A percentile compares a stretch with the other conserved stretches of the same genome.
Evolutionary conservation across 2,888 invertebrate species (phyloP).

Genomic region (Mactromeris polynyma): DNA sequence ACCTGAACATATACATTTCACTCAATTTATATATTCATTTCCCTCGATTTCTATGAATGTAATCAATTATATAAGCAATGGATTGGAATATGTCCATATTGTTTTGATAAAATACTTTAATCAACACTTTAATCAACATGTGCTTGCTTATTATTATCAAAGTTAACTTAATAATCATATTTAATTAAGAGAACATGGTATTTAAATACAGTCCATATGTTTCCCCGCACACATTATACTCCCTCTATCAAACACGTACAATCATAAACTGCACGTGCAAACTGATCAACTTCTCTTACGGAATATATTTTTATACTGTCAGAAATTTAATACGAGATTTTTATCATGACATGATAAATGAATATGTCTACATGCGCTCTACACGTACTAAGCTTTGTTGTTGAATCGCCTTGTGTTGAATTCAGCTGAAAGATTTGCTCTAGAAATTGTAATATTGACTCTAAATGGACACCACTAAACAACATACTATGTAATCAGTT

Average conservation of each 20-base stretch:
- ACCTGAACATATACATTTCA: not conserved
- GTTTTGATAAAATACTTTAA: constrained; percentile 1
- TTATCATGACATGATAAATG: not conserved
- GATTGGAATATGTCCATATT: not conserved
- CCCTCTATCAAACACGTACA: constrained; percentile 2
- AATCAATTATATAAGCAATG: not conserved
- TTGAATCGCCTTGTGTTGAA: not conserved
- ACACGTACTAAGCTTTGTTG: too few relatives aligned
- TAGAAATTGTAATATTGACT: not conserved
- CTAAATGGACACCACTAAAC: too few relatives aligned
- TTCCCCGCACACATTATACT: not conserved
- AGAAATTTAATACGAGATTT: not conserved
- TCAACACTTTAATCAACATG: not conserved
- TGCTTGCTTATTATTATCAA: not conserved
- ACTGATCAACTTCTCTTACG: not conserved
- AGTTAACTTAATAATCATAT: not conserved
- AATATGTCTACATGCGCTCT: not conserved
- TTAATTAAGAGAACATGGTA: not conserved
- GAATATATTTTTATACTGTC: not conserved
- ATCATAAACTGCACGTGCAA: constrained; percentile 14
- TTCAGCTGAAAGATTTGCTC: not conserved
- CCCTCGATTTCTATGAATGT: not conserved
- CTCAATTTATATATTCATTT: not conserved
- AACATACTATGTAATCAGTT: too few relatives aligned
- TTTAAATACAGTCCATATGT: not conserved